Percentiles rank a stretch among this genome's conserved stretches.
Conservation (phyloP, 2,797 vertebrate species). For the Lagodon rhomboides region DNA sequence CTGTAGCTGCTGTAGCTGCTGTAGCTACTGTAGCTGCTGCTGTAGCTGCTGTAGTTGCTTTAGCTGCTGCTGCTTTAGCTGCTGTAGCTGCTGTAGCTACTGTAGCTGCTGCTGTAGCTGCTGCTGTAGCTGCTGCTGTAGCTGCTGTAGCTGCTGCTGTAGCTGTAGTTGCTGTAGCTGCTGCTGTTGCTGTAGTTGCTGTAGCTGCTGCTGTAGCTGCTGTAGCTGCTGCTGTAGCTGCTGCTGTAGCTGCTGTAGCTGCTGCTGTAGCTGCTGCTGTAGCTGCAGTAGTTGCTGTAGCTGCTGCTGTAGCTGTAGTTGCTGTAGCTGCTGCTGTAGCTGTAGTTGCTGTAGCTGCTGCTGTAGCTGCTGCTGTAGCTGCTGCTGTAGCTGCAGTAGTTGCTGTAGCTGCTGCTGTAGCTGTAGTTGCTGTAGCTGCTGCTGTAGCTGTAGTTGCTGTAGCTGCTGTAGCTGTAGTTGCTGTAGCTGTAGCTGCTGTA, state of each 20-base stretch:
- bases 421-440: not conserved
- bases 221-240: conserved; percentile 2
- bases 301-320: conserved; percentile 8
- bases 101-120: too few species aligned
- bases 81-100: conserved; percentile 14
- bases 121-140: not conserved
- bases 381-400: not conserved
- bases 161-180: not conserved
- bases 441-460: conserved; percentile 2
- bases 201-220: conserved; percentile 5
- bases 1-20: conserved; percentile 3
- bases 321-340: conserved; percentile 4
- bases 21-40: conserved; percentile 20
- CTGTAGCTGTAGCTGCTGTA: not conserved
- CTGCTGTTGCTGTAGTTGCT: too few species aligned
- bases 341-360: conserved; percentile 4
- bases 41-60: not conserved
- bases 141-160: conserved; percentile 20
- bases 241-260: not conserved
- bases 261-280: conserved; percentile 15
- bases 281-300: conserved; percentile 7
- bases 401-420: conserved; percentile 18
- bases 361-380: too few species aligned
- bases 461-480: conserved; percentile 24
- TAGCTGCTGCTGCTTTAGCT: conserved; percentile 4